phyloP scores from a whole-genome alignment of 2,113 vertebrate species.

The Bufo gargarizans region DNA sequence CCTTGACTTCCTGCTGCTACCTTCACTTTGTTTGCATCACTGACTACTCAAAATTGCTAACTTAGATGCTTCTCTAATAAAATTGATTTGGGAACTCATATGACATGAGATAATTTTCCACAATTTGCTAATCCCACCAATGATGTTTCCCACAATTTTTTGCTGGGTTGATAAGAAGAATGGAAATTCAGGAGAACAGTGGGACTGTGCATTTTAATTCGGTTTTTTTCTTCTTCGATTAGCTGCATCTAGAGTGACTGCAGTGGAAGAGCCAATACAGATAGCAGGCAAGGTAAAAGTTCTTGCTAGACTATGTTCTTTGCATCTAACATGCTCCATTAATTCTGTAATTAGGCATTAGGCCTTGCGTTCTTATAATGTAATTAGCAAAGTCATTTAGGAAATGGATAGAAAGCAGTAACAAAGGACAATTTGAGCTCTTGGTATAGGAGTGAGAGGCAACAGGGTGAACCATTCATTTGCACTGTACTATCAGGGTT shows the following conservation, averaged over 20 bases:
- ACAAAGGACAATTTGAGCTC: neutral
- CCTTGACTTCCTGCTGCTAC: neutral
- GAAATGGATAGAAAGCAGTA: constrained; percentile 29
- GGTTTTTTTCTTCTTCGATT: neutral
- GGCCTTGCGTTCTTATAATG: constrained; percentile 15
- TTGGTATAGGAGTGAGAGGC: neutral
- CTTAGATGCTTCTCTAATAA: neutral
- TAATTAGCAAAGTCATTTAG: constrained; percentile 43
- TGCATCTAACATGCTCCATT: constrained; percentile 33
- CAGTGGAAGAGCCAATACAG: constrained; percentile 4
- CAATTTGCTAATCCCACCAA: neutral
- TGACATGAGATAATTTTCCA: no score
- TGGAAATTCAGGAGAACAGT: neutral
- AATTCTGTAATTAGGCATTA: constrained; percentile 52
- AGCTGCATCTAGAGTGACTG: neutral
- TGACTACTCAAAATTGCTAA: neutral
- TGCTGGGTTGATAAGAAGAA: neutral
- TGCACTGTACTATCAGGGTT: neutral
- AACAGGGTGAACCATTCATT: constrained; percentile 6
- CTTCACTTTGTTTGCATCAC: neutral
- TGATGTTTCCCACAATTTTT: neutral
- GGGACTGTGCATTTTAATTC: neutral
- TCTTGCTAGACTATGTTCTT: constrained; percentile 11
- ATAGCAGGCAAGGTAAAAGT: constrained; percentile 10
- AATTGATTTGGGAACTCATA: neutral